Evolutionary conservation across 37 sponge, comb jelly and placozoan genomes (phyloP).

Genomic region (Eunapius fragilis): DNA sequence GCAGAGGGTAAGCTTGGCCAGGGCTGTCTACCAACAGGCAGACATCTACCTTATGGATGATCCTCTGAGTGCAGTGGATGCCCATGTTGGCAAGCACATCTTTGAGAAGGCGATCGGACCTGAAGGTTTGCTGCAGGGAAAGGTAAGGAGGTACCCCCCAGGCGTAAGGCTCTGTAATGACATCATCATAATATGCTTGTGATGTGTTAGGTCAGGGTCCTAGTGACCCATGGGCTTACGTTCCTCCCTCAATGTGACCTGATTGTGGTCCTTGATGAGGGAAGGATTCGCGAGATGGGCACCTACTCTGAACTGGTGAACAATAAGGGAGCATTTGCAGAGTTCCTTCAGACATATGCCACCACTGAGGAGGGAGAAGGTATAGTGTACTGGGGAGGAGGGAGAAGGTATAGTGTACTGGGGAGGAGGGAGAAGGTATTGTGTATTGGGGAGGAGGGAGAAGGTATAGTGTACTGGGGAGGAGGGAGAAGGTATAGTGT

Average conservation of each 20-base stretch:
- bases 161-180: too few relatives aligned
- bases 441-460: too few relatives aligned
- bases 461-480: too few relatives aligned
- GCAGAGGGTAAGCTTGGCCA: constrained; percentile 96
- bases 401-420: too few relatives aligned
- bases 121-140: constrained; percentile 87
- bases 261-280: constrained; percentile 81
- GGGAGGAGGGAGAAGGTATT: too few relatives aligned
- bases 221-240: constrained; percentile 88
- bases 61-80: constrained; percentile 96
- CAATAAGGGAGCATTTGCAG: constrained; percentile 78
- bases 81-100: constrained; percentile 99
- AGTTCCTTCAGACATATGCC: constrained; percentile 47
- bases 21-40: constrained; percentile 94
- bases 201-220: constrained; percentile 72
- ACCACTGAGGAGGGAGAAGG: not conserved
- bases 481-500: too few relatives aligned
- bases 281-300: constrained; percentile 78
- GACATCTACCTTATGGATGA: constrained; percentile 96
- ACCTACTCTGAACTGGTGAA: constrained; percentile 74
- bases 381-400: too few relatives aligned
- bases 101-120: constrained; percentile 98
- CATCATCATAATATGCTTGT: not conserved
- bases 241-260: constrained; percentile 90
- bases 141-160: constrained; percentile 52